phyloP scores from a whole-genome alignment of 2,797 vertebrate genomes.

The Lepilemur ruficaudatus region DNA sequence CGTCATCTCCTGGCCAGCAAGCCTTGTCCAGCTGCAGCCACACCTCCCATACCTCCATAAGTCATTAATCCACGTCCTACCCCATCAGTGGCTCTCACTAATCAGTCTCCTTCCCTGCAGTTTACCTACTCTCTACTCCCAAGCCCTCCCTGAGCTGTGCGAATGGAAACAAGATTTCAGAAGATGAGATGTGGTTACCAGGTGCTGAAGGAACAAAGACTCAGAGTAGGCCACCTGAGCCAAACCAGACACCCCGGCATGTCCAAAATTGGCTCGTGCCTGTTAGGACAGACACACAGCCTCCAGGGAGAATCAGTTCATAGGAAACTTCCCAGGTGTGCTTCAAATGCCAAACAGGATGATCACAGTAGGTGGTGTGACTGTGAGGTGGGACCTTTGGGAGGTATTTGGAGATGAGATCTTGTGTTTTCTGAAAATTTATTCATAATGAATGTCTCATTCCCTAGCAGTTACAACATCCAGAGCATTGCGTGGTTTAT shows the following conservation, averaged over 20 bases:
- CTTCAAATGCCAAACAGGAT: conserved; percentile 34
- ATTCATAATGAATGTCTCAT: too few species aligned
- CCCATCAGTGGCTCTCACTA: not conserved
- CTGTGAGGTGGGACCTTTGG: not conserved
- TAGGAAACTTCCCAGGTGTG: not conserved
- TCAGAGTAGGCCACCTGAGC: not conserved
- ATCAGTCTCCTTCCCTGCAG: not conserved
- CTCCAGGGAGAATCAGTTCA: not conserved
- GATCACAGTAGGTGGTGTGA: not conserved
- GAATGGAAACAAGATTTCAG: not conserved
- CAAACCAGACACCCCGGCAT: not conserved
- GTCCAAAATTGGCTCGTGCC: not conserved
- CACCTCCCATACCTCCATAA: not conserved
- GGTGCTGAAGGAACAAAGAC: not conserved
- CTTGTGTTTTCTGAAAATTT: too few species aligned
- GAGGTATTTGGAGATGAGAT: not conserved
- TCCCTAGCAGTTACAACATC: too few species aligned
- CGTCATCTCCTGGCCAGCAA: not conserved
- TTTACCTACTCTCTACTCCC: not conserved
- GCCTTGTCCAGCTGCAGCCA: not conserved
- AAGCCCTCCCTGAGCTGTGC: not conserved
- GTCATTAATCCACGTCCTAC: not conserved
- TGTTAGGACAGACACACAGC: not conserved
- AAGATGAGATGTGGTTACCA: not conserved
- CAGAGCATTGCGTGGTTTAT: too few species aligned